Base-by-base conservation (phyloP, 2,113 vertebrate species). In the Catharus minimus region DNA sequence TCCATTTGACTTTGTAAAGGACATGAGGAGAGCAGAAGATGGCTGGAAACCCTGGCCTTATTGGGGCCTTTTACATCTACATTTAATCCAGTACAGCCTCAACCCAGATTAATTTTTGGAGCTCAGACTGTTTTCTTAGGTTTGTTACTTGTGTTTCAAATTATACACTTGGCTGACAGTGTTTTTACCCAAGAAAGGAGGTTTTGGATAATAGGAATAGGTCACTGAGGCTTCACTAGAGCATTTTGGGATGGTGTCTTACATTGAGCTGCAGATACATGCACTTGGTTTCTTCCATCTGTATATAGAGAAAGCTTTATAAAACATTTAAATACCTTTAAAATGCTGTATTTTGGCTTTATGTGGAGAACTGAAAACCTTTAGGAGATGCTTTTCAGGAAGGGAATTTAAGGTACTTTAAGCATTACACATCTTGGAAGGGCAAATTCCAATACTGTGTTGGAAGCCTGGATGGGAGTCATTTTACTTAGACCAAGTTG, bases 401-500 rank as follows among this genome's bases (percentile, higher is more conserved):
- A 61, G 43, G 80, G 11, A 57, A 21, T 57, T 94, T 57, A 67
- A 71, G 49, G 47, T 50, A 9, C 53, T 64, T 53, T 5, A 39
- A 49, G 7, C 13, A 43, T 36, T 7, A 1, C 58, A 38, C 15
- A 52, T 28, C 39, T 44, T 52, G n/a, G 19, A 19, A 60, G 30
- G 28, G 26, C 23, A 86, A 82, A 67, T 69, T 9, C 27, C 52
- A 15, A 0, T 64, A 57, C 19, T 13, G 20, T 6, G 3, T 33
- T 50, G 30, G 91, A 91, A 86, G 41, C 19, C 8, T 78, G 50
- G 39, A 58, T 86, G 36, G 13, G 21, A 77, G 6, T 64, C 89
- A 43, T 52, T 50, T 85, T 95, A 60, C 47, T 88, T 88, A 58
- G 32, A 94, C 15, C 41, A 71, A 89, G 18, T 55, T 93, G 15